Evolutionary conservation across 2,888 invertebrate genomes (phyloP).

Genomic region (Hanleya hanleyi): DNA sequence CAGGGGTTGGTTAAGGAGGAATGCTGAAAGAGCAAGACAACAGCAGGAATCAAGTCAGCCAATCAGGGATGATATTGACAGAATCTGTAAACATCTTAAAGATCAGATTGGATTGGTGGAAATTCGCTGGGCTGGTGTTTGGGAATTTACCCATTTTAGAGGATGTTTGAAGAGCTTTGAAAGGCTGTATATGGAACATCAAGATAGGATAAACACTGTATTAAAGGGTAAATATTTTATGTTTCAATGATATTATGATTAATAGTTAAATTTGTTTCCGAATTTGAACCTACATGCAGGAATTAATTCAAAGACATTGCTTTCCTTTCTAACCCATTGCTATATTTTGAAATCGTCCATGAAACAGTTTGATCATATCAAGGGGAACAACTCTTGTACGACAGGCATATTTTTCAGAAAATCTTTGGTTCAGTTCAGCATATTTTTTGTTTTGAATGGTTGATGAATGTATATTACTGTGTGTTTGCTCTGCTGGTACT

Average conservation of each 20-base stretch:
- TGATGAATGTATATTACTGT: too few relatives aligned
- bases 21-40: constrained; percentile 80
- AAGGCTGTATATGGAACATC: constrained; percentile 84
- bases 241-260: not conserved
- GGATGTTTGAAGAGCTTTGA: constrained; percentile 91
- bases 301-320: too few relatives aligned
- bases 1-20: constrained; percentile 81
- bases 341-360: too few relatives aligned
- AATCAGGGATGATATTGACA: constrained; percentile 83
- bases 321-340: too few relatives aligned
- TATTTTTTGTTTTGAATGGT: too few relatives aligned
- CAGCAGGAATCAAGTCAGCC: constrained; percentile 79
- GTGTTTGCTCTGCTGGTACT: too few relatives aligned
- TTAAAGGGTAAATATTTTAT: constrained; percentile 73
- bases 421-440: too few relatives aligned
- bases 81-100: constrained; percentile 79
- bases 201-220: constrained; percentile 79
- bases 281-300: too few relatives aligned
- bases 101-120: constrained; percentile 77
- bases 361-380: too few relatives aligned
- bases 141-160: constrained; percentile 83
- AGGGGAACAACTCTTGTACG: too few relatives aligned
- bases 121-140: constrained; percentile 75
- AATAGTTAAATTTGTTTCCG: too few relatives aligned
- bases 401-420: too few relatives aligned